phyloP scores from a whole-genome alignment of 2,888 invertebrate genomes.

The Cheilosia vernalis region DNA sequence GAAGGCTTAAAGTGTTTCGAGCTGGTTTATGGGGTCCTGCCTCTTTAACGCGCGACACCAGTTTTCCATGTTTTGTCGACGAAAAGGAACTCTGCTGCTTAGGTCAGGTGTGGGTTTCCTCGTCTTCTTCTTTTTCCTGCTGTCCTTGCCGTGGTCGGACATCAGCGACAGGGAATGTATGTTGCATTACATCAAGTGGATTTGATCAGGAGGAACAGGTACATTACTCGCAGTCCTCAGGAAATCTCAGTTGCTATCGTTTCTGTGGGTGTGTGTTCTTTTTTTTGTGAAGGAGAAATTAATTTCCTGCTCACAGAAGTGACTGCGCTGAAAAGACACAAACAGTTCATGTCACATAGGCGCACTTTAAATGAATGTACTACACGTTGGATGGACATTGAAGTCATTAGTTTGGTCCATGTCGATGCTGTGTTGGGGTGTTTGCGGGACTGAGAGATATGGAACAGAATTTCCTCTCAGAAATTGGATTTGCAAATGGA shows the following conservation, averaged over 20 bases:
- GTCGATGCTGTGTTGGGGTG: conserved; percentile 18
- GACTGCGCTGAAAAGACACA: conserved; percentile 49
- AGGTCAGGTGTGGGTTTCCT: conserved; percentile 58
- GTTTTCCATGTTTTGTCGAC: conserved; percentile 70
- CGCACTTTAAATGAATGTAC: conserved; percentile 73
- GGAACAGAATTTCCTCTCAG: conserved; percentile 58
- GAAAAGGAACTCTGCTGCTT: conserved; percentile 42
- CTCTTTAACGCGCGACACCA: conserved; percentile 72
- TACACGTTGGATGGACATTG: conserved; percentile 67
- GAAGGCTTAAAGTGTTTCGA: conserved; percentile 67
- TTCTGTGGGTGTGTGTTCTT: conserved; percentile 22
- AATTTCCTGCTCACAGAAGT: conserved; percentile 61
- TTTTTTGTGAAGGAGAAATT: conserved; percentile 38
- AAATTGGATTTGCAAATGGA: conserved; percentile 57
- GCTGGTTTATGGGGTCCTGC: conserved; percentile 73
- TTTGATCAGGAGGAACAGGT: conserved; percentile 72
- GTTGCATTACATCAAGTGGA: conserved; percentile 72
- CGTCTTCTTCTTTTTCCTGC: conserved; percentile 17
- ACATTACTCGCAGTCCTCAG: conserved; percentile 73
- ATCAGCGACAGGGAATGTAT: conserved; percentile 67
- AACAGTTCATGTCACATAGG: conserved; percentile 73
- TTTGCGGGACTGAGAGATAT: background rate
- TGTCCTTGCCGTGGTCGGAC: conserved; percentile 48
- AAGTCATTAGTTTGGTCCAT: conserved; percentile 66
- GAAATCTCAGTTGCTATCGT: conserved; percentile 61